Percentiles rank a stretch among this genome's conserved stretches.
phyloP scores from a whole-genome alignment of 1,140 invertebrate genomes.

The Choristoneura fumiferana region DNA sequence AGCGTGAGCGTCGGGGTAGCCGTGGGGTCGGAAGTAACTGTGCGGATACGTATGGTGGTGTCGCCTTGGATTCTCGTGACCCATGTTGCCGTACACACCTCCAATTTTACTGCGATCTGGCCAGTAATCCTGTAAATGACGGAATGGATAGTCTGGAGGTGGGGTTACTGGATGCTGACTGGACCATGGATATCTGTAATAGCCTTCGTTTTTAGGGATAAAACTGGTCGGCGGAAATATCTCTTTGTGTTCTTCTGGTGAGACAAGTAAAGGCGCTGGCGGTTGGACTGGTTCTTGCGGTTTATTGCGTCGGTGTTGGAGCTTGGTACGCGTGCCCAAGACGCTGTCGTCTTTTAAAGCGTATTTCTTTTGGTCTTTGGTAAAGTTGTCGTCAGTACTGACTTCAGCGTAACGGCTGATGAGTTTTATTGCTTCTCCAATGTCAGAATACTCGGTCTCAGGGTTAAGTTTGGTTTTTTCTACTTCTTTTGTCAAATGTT shows the following conservation, averaged over 20 bases:
- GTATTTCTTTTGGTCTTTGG: conserved; percentile 57
- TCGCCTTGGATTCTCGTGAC: conserved; percentile 58
- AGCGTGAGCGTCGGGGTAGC: conserved; percentile 39
- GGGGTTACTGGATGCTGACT: conserved; percentile 48
- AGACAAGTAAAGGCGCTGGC: conserved; percentile 18
- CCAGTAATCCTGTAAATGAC: conserved; percentile 70
- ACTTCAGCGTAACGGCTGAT: conserved; percentile 73
- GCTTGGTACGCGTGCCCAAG: conserved; percentile 66
- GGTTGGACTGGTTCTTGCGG: conserved; percentile 35
- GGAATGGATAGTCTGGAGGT: conserved; percentile 62
- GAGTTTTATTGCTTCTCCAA: conserved; percentile 72
- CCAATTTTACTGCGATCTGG: conserved; percentile 55
- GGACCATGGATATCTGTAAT: conserved; percentile 61
- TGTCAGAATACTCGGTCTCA: conserved; percentile 72
- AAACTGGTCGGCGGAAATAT: conserved; percentile 22
- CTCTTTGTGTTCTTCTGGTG: conserved; percentile 25
- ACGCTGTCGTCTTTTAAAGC: conserved; percentile 52
- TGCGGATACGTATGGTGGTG: conserved; percentile 71
- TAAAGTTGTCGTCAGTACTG: conserved; percentile 67
- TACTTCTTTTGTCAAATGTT: conserved; percentile 41
- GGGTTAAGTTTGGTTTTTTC: conserved; percentile 62
- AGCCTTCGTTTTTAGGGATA: conserved; percentile 42
- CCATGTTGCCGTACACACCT: conserved; percentile 50
- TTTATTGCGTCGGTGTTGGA: conserved; percentile 62
- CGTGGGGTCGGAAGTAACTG: conserved; percentile 48